Evolutionary conservation across 2,797 vertebrate genomes (phyloP).

Genomic region (Sarcophilus harrisii): DNA sequence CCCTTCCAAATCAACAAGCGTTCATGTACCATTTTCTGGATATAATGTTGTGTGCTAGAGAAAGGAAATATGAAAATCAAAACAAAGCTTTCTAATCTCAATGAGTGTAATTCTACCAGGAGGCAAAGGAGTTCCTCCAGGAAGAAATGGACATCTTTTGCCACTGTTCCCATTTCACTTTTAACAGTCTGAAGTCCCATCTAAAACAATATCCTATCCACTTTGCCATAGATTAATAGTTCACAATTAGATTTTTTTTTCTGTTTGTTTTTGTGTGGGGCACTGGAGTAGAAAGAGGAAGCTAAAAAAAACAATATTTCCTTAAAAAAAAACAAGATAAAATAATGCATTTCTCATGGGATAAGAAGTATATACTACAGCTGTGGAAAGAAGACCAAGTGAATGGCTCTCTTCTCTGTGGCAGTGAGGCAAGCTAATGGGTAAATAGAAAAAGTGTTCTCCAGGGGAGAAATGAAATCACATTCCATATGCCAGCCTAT

Average conservation of each 20-base stretch:
- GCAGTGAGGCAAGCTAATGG: constrained; percentile 60
- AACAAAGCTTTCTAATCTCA: background rate
- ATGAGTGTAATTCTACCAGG: background rate
- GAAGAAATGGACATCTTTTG: background rate
- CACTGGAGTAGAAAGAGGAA: background rate
- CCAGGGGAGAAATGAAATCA: constrained; percentile 73
- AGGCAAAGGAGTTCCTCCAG: background rate
- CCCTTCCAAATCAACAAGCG: background rate
- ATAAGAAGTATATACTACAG: constrained; percentile 49
- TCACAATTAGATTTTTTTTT: too few relatives aligned
- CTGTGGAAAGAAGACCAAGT: constrained; percentile 39
- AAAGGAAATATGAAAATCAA: background rate
- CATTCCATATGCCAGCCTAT: constrained; percentile 71
- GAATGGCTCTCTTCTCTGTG: constrained; percentile 53
- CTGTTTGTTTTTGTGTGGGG: background rate
- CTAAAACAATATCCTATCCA: background rate
- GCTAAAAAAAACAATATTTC: background rate
- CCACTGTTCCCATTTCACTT: background rate
- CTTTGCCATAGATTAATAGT: constrained; percentile 1
- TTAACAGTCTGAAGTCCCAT: background rate
- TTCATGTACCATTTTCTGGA: background rate
- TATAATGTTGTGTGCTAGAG: background rate
- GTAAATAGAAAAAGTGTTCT: constrained; percentile 73
- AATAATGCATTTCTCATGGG: constrained; percentile 41
- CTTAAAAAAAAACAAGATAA: constrained; percentile 16